Evolutionary conservation across 2,888 invertebrate species (phyloP), one percentile per base, ranked within the genome.

Genomic region (Caenorhabditis virilis): DNA sequence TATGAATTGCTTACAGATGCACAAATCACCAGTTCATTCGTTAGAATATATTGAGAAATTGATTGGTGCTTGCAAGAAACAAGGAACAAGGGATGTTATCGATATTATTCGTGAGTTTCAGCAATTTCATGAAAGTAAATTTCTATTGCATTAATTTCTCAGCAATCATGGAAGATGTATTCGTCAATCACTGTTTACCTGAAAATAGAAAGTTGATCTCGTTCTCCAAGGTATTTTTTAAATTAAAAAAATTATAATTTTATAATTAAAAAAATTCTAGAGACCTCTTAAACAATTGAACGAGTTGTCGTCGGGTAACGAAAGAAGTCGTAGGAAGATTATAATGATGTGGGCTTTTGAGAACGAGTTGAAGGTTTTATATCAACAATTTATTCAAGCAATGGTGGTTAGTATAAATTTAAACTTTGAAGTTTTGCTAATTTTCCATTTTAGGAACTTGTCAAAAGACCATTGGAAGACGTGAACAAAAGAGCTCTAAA

Each of bases 341-440:
- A 76, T 86, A 46, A 38, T 85, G 30, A 47, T 85, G 54, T 97
- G 95, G 94, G 89, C 90, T 79, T 95, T 90, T 84, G 97, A 97
- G 84, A 90, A 91, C 80, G 90, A 91, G 78, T 84, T 97, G 1
- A 92, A 92, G 83, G 89, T 90, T 69, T 85, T 88, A 27, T 93
- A 91, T 85, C 76, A 86, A 73, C 86, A 86, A 1, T 93, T 91
- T 82, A 87, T 93, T 9, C 87, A 88, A 50, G 88, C 90, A 0
- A 78, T 93, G 42, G 89, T 90, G 80, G 88, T 81, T 15, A 27
- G 16, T 43, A 52, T 54, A 30, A 30, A 30, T 9, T 9, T 30
- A 30, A 30, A 13, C 13, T 39, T 18, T 33, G 48, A 48, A 35
- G 15, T n/a, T n/a, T 33, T 16, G 3, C 4, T 16, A 48, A 48